Conservation (phyloP, 1,140 invertebrate genomes). For the Drosophila miranda region DNA sequence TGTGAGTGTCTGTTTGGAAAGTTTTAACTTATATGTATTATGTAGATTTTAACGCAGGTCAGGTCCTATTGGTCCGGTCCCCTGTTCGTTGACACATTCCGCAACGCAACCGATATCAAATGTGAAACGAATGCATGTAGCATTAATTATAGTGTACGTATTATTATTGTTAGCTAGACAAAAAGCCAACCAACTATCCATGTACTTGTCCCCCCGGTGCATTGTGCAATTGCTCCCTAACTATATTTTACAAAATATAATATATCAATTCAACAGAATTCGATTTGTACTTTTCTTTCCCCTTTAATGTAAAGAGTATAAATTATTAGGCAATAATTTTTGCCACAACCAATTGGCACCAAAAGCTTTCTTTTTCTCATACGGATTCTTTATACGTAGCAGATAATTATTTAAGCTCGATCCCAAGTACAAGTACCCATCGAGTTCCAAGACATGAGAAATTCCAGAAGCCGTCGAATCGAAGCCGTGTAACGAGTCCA, state of each 20-base stretch:
- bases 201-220: slow-evolving; percentile 19
- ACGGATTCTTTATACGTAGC: slow-evolving; percentile 84
- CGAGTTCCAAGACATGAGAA: slow-evolving; percentile 84
- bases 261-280: slow-evolving; percentile 7
- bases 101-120: slow-evolving; percentile 35
- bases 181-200: slow-evolving; percentile 54
- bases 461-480: no score
- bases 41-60: slow-evolving; percentile 39
- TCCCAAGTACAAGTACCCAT: slow-evolving; percentile 84
- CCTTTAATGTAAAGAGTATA: no score
- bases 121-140: slow-evolving; percentile 43
- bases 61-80: slow-evolving; percentile 14
- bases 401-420: slow-evolving; percentile 88
- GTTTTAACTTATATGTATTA: slow-evolving; percentile 46
- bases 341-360: no score
- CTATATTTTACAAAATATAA: slow-evolving; percentile 31
- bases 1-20: slow-evolving; percentile 29
- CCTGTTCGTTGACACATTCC: slow-evolving; percentile 39
- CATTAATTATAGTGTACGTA: slow-evolving; percentile 46
- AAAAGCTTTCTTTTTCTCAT: no score
- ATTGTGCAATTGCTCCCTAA: slow-evolving; percentile 67
- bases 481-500: slow-evolving; percentile 83
- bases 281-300: slow-evolving; percentile 46
- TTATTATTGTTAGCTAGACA: slow-evolving; percentile 68
- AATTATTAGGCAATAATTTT: no score